These are phyloP conservation scores for Chloebia gouldiae DNA, from an alignment of 2,113 vertebrate species.

Conservation along the genomic window DNA sequence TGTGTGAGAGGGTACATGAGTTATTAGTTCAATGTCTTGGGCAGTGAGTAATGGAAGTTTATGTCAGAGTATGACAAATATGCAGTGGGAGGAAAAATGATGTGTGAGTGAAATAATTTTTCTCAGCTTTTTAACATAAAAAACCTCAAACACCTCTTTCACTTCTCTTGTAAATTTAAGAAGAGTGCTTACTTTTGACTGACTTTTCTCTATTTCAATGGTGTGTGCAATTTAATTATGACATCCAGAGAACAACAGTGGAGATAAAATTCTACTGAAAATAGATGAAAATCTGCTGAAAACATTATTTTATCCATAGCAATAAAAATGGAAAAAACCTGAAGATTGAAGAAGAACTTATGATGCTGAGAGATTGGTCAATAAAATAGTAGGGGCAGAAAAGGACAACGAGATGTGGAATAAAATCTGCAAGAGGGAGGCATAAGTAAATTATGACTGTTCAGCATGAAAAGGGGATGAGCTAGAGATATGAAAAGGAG, in stretches of 20 bases:
- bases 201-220: not conserved
- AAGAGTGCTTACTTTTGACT: not conserved
- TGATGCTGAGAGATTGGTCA: not conserved
- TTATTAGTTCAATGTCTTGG: not conserved
- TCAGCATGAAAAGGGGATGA: not conserved
- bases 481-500: not conserved
- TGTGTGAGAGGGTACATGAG: not conserved
- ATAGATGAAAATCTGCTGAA: not conserved
- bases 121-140: not conserved
- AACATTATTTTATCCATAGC: not conserved
- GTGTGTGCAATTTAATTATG: not conserved
- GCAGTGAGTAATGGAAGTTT: not conserved
- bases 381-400: not conserved
- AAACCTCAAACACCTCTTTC: not conserved
- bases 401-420: not conserved
- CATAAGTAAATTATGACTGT: not conserved
- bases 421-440: not conserved
- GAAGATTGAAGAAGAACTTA: not conserved
- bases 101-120: not conserved
- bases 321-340: not conserved
- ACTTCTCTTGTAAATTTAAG: not conserved
- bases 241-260: not conserved
- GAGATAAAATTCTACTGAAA: not conserved
- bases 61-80: not conserved
- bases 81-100: not conserved